These are phyloP conservation scores for Orthosia incerta DNA, from an alignment of 2,888 invertebrate genomes.

Conservation along the genomic window DNA sequence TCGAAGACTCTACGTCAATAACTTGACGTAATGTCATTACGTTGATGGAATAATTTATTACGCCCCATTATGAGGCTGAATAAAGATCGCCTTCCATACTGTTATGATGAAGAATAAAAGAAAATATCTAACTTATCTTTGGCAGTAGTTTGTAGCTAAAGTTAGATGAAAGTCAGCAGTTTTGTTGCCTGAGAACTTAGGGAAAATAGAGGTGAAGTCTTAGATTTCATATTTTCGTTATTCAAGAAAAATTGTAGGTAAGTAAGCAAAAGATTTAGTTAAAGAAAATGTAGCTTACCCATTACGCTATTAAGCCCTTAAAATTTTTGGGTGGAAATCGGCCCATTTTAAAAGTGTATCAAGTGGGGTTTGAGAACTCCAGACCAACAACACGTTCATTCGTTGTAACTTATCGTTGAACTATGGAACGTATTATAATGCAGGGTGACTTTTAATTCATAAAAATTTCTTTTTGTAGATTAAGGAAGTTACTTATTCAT, in stretches of 20 bases:
- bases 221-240: conserved; percentile 7
- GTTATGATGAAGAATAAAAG: conserved; percentile 27
- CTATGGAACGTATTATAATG: no score
- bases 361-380: neutral
- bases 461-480: no score
- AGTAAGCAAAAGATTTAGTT: conserved; percentile 11
- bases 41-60: conserved; percentile 63
- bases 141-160: conserved; percentile 28
- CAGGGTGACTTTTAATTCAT: no score
- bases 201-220: conserved; percentile 16
- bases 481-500: no score
- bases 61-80: conserved; percentile 39
- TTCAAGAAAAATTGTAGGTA: neutral
- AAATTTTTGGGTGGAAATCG: neutral
- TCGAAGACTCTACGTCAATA: conserved; percentile 47
- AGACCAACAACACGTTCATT: no score
- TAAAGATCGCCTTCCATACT: conserved; percentile 30
- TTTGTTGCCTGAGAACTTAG: conserved; percentile 8
- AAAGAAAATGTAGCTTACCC: neutral
- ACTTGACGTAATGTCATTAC: conserved; percentile 51
- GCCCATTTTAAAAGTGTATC: neutral
- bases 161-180: conserved; percentile 35
- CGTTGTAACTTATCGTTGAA: neutral
- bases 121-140: conserved; percentile 40
- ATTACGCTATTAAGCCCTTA: neutral